A percentile compares a stretch with the other conserved stretches of the same genome.
Evolutionary conservation across 2,797 vertebrate species (phyloP).

Genomic region (Amniataba percoides): DNA sequence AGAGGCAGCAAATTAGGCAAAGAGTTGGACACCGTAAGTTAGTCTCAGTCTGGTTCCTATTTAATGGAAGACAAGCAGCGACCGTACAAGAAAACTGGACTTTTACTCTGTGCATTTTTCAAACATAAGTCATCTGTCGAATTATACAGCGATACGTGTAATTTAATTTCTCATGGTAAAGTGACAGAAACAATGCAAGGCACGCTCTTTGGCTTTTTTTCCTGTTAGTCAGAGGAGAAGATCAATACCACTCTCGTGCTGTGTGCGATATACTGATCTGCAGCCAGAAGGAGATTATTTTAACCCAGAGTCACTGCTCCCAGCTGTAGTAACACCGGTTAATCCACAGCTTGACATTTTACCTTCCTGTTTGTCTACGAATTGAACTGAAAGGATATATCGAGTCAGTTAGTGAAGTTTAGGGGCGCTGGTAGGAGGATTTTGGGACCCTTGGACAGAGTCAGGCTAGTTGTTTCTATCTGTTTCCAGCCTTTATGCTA

Average conservation of each 20-base stretch:
- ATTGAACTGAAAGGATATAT: not conserved
- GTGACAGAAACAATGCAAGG: not conserved
- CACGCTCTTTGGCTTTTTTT: not conserved
- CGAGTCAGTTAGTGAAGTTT: not conserved
- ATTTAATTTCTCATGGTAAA: not conserved
- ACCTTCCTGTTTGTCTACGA: not conserved
- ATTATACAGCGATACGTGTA: not conserved
- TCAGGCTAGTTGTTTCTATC: not conserved
- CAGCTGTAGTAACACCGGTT: not conserved
- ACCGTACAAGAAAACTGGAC: slow-evolving; percentile 10
- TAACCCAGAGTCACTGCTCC: not conserved
- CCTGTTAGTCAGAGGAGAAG: not conserved
- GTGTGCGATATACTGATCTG: not conserved
- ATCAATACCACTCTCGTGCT: not conserved
- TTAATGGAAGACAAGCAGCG: slow-evolving; percentile 22
- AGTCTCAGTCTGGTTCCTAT: slow-evolving; percentile 16
- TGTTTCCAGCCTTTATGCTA: not conserved
- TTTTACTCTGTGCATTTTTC: not conserved
- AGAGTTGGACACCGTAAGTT: slow-evolving; percentile 26
- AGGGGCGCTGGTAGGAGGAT: not conserved
- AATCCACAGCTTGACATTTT: not conserved
- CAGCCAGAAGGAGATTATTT: not conserved
- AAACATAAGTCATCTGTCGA: not conserved
- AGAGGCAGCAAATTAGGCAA: slow-evolving; percentile 50
- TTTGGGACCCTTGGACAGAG: not conserved